Conservation (phyloP, 2,113 vertebrate genomes). For the Rhea pennata region DNA sequence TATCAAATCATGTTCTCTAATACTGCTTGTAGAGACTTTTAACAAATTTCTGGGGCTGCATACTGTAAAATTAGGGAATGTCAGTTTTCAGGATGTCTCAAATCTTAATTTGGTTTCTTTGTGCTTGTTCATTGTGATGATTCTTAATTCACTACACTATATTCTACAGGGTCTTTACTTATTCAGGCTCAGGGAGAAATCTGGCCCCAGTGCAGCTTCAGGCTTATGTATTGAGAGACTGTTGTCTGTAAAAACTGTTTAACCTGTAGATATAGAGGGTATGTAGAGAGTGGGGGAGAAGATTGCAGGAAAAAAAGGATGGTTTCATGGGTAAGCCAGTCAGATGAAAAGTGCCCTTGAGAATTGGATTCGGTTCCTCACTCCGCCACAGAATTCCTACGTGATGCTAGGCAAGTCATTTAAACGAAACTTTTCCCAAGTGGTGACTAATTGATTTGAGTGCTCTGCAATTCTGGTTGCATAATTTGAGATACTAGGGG, state of each 20-base stretch:
- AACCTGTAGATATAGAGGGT: slow-evolving; percentile 69
- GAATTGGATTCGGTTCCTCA: slow-evolving; percentile 65
- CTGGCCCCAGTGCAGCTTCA: slow-evolving; percentile 67
- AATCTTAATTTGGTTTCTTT: slow-evolving; percentile 73
- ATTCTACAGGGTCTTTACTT: slow-evolving; percentile 72
- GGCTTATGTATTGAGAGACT: slow-evolving; percentile 67
- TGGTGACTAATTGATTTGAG: slow-evolving; percentile 76
- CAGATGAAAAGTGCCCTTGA: slow-evolving; percentile 64
- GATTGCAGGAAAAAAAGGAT: neutral
- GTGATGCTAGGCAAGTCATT: slow-evolving; percentile 64
- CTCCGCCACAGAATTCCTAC: slow-evolving; percentile 66
- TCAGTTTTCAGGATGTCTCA: slow-evolving; percentile 64
- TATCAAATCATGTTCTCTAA: neutral
- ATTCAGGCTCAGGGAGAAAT: slow-evolving; percentile 71
- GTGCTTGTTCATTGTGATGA: slow-evolving; percentile 72
- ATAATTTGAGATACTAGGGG: slow-evolving; percentile 63
- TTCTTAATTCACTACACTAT: slow-evolving; percentile 72
- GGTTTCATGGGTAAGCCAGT: slow-evolving; percentile 62
- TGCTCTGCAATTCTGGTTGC: slow-evolving; percentile 72
- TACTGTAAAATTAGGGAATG: slow-evolving; percentile 41
- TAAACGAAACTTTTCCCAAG: slow-evolving; percentile 74
- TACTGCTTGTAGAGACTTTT: neutral
- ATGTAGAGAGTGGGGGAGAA: slow-evolving; percentile 41
- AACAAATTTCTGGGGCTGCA: neutral
- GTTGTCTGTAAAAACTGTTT: slow-evolving; percentile 71